A percentile compares a stretch with the other conserved stretches of the same genome.
phyloP scores from a whole-genome alignment of 2,113 vertebrate genomes.

The Hydrolagus affinis region DNA sequence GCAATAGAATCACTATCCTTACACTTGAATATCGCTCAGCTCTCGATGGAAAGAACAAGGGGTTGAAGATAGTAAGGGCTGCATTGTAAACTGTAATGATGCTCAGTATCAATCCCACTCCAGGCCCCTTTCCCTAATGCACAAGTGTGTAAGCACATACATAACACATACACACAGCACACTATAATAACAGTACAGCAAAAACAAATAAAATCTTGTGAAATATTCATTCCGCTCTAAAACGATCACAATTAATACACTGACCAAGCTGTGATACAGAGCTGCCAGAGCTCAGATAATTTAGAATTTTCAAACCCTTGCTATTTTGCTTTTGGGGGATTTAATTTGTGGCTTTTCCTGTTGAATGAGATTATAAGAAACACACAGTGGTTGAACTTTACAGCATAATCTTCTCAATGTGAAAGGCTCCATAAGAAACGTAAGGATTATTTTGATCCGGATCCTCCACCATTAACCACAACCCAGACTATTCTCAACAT shows the following conservation, averaged over 20 bases:
- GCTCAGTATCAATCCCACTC: background rate
- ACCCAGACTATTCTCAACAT: too few species aligned
- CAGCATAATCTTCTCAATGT: too few species aligned
- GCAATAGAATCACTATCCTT: background rate
- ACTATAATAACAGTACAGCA: too few species aligned
- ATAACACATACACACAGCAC: too few species aligned
- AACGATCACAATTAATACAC: background rate
- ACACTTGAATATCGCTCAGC: background rate
- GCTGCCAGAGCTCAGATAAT: background rate
- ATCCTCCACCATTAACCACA: too few species aligned
- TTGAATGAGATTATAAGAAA: too few species aligned
- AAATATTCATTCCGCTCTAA: background rate
- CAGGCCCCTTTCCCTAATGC: background rate
- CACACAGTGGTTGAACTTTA: too few species aligned
- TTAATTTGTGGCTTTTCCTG: too few species aligned
- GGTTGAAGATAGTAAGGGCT: background rate
- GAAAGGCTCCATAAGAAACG: too few species aligned
- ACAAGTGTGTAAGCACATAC: background rate
- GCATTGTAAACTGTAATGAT: background rate
- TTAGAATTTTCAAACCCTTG: background rate
- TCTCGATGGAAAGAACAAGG: background rate
- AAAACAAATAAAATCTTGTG: background rate
- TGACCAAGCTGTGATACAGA: background rate
- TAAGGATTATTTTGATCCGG: too few species aligned
- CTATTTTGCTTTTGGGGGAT: background rate